A percentile compares a stretch with the other conserved stretches of the same genome.
Conservation (phyloP, 2,113 vertebrate genomes). For the Mustela lutreola region DNA sequence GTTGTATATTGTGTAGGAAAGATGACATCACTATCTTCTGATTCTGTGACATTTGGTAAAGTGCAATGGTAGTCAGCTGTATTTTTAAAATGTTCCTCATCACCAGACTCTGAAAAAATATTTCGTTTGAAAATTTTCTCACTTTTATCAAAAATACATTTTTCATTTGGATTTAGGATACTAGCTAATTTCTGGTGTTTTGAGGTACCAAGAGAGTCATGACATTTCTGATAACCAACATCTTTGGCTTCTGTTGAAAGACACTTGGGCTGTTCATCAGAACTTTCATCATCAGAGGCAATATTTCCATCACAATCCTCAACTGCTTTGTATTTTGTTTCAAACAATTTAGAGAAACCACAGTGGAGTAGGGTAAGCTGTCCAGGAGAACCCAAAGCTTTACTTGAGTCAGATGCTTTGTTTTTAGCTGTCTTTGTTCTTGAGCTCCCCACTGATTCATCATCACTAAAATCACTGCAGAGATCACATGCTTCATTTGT, state of each 20-base stretch:
- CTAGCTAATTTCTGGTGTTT: conserved; percentile 52
- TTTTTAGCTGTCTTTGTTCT: conserved; percentile 72
- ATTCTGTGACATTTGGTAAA: conserved; percentile 79
- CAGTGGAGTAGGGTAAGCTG: conserved; percentile 91
- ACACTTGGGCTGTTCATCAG: not conserved
- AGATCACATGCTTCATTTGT: conserved; percentile 85
- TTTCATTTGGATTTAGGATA: conserved; percentile 57
- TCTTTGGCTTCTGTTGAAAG: conserved; percentile 55
- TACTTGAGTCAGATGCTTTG: conserved; percentile 64
- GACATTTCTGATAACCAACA: conserved; percentile 60
- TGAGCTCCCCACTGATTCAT: conserved; percentile 84
- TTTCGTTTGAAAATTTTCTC: conserved; percentile 58
- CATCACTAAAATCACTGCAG: conserved; percentile 92
- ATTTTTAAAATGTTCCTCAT: conserved; percentile 65
- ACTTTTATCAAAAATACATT: not conserved
- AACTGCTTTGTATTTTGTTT: conserved; percentile 76
- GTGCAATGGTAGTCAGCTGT: conserved; percentile 28
- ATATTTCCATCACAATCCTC: not conserved
- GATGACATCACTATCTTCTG: conserved; percentile 82
- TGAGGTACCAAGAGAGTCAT: not conserved
- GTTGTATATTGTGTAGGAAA: conserved; percentile 78
- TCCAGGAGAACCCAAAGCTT: conserved; percentile 54
- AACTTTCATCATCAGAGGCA: conserved; percentile 58
- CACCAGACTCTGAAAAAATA: conserved; percentile 83
- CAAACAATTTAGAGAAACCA: conserved; percentile 92